phyloP scores from a whole-genome alignment of 2,888 invertebrate species.

The Germaria angustata region DNA sequence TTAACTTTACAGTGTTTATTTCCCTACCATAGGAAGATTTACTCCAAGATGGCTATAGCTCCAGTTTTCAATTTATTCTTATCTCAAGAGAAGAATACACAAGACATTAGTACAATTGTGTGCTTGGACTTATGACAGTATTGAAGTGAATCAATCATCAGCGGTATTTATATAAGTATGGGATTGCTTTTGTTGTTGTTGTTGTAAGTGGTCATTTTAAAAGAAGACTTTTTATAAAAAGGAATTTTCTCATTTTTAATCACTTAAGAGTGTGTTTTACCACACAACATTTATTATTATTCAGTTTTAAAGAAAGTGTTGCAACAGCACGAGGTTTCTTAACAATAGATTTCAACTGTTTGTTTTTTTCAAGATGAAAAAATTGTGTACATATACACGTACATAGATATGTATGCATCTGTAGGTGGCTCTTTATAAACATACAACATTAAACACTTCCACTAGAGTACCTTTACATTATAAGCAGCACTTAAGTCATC shows the following conservation, averaged over 20 bases:
- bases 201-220: conserved; percentile 39
- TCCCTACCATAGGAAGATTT: neutral
- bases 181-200: conserved; percentile 18
- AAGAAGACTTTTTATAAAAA: neutral
- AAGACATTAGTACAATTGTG: no score
- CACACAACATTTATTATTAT: conserved; percentile 67
- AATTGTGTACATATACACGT: neutral
- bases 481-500: conserved; percentile 58
- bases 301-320: neutral
- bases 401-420: neutral
- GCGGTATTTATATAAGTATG: neutral
- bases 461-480: conserved; percentile 67
- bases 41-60: neutral
- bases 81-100: no score
- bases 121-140: neutral
- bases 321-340: neutral
- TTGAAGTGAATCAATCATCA: neutral
- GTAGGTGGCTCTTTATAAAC: conserved; percentile 31
- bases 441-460: conserved; percentile 70
- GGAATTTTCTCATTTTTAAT: conserved; percentile 71
- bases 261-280: conserved; percentile 72
- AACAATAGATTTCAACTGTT: neutral
- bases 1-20: neutral
- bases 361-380: neutral
- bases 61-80: no score